A percentile compares a stretch with the other conserved stretches of the same genome.
phyloP scores from a whole-genome alignment of 2,888 invertebrate species.

The Dicranocentrus wangi region DNA sequence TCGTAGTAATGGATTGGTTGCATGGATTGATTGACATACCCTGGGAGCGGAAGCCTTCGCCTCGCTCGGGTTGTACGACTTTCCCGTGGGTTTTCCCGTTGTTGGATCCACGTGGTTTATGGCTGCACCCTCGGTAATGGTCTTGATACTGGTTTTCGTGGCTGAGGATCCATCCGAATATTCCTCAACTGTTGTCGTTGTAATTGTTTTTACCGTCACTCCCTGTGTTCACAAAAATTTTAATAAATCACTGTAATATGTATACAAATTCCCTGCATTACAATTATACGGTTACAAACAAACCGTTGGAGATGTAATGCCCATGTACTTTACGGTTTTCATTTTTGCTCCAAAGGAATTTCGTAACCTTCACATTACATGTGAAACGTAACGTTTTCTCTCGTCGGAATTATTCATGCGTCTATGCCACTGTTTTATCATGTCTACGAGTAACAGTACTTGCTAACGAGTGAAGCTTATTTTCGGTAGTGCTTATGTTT shows the following conservation, averaged over 20 bases:
- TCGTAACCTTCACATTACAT: too few relatives aligned
- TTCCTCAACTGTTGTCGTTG: constrained; percentile 70
- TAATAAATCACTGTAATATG: background rate
- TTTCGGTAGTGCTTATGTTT: too few relatives aligned
- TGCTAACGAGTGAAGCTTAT: too few relatives aligned
- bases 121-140: constrained; percentile 69
- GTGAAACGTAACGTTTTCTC: too few relatives aligned
- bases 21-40: constrained; percentile 37
- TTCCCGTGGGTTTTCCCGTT: constrained; percentile 66
- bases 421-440: too few relatives aligned
- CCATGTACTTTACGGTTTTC: too few relatives aligned
- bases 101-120: constrained; percentile 62
- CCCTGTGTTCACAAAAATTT: constrained; percentile 58
- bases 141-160: constrained; percentile 68
- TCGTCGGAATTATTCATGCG: too few relatives aligned
- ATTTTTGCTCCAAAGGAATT: too few relatives aligned
- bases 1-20: background rate
- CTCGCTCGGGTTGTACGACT: constrained; percentile 65
- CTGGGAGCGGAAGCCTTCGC: constrained; percentile 65
- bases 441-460: too few relatives aligned
- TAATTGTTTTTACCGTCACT: constrained; percentile 69
- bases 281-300: too few relatives aligned
- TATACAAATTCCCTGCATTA: too few relatives aligned
- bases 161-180: constrained; percentile 69
- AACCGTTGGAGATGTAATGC: too few relatives aligned